Percentiles rank a stretch among this genome's conserved stretches.
Evolutionary conservation across 2,797 vertebrate species (phyloP).

Genomic region (Oreortyx pictus): DNA sequence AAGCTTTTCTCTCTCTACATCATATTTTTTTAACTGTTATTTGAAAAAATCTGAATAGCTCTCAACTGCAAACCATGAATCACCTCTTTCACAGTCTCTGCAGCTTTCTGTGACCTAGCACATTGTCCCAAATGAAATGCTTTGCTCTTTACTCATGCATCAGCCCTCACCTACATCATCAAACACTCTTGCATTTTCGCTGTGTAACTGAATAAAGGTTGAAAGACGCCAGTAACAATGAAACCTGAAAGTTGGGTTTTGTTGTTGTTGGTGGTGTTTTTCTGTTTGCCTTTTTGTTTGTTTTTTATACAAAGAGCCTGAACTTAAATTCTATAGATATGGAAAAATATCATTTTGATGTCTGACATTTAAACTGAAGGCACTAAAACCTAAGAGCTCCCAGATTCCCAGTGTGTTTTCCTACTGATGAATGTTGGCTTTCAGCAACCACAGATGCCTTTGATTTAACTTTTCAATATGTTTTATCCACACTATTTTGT

Average conservation of each 20-base stretch:
- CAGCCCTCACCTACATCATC: fast-evolving
- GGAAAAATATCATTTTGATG: not conserved
- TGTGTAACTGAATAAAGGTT: not conserved
- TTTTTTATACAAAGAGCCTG: not conserved
- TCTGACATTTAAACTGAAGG: constrained; percentile 5
- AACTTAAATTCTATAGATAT: not conserved
- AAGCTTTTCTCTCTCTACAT: not conserved
- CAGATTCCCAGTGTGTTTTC: not conserved
- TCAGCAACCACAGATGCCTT: constrained; percentile 1
- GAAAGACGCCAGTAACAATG: not conserved
- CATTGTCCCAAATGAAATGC: not conserved
- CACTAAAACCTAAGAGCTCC: not conserved
- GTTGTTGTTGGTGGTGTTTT: not conserved
- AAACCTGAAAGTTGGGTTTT: not conserved
- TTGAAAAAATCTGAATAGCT: not conserved
- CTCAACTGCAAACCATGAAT: not conserved
- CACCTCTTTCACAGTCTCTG: not conserved
- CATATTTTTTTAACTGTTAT: not conserved
- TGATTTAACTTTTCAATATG: constrained; percentile 45
- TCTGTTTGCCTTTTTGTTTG: no score
- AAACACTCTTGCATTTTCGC: not conserved
- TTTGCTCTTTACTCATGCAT: not conserved
- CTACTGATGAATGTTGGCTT: not conserved
- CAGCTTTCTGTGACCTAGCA: not conserved
- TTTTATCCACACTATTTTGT: constrained; percentile 10